A percentile compares a stretch with the other conserved stretches of the same genome.
Conservation (phyloP, 2,797 vertebrate genomes). For the Hipposideros larvatus region DNA sequence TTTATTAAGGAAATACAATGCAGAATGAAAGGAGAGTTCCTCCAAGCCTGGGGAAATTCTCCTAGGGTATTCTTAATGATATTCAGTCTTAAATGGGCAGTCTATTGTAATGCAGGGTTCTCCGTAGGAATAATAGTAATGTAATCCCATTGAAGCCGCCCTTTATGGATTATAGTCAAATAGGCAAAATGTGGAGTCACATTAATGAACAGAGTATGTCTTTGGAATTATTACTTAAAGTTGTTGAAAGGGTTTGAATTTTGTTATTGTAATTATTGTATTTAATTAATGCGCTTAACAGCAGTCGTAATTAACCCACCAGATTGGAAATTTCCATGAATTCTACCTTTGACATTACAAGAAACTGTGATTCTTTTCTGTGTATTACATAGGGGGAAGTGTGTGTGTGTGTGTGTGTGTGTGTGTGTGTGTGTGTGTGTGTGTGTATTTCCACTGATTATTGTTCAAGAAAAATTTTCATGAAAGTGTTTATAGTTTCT, state of each 20-base stretch:
- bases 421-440: too few relatives aligned
- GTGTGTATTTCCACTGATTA: slow-evolving; percentile 10
- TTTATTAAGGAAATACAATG: slow-evolving; percentile 89
- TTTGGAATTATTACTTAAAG: slow-evolving; percentile 84
- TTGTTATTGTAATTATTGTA: slow-evolving; percentile 80
- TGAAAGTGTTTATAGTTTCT: not conserved
- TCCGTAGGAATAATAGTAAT: slow-evolving; percentile 86
- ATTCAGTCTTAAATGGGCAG: slow-evolving; percentile 87
- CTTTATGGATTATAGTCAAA: slow-evolving; percentile 86
- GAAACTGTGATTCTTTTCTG: slow-evolving; percentile 71
- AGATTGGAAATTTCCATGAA: slow-evolving; percentile 83
- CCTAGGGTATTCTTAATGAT: slow-evolving; percentile 87
- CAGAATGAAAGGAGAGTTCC: slow-evolving; percentile 87
- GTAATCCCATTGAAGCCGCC: slow-evolving; percentile 86
- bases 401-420: not conserved
- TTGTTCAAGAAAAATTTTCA: slow-evolving; percentile 35
- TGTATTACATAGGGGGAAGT: slow-evolving; percentile 1
- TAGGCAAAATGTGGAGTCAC: slow-evolving; percentile 83
- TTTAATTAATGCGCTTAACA: slow-evolving; percentile 85
- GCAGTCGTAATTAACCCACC: slow-evolving; percentile 83
- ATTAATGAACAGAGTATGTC: slow-evolving; percentile 84
- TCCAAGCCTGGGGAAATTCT: slow-evolving; percentile 86
- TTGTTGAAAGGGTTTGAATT: slow-evolving; percentile 82
- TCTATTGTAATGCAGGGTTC: slow-evolving; percentile 84
- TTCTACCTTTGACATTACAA: slow-evolving; percentile 74